Evolutionary conservation across 2,888 invertebrate species (phyloP), one percentile per base, ranked within the genome.

Genomic region (Malacosoma neustria): DNA sequence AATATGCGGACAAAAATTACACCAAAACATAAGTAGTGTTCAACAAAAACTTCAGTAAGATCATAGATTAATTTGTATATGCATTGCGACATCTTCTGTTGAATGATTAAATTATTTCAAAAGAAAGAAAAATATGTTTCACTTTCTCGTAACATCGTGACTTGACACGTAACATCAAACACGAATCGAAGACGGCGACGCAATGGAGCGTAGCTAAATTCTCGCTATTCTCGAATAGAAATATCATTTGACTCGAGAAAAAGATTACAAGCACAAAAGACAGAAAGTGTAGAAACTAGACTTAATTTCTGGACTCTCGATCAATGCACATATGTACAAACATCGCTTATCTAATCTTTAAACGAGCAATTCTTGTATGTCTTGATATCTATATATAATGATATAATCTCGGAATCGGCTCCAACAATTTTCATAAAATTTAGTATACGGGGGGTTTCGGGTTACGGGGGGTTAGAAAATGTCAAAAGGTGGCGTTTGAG

Each of bases 171-270:
- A 9, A 7, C 6, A 7, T 7, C 7, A 58, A 55, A 57, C 45
- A 46, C 55, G 47, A 46, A 48, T 57, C 50, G 59, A 61, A 62
- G 59, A 65, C 60, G 65, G 60, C 58, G 57, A 43, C 54, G 64
- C 62, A 72, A 67, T 72, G 73, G 69, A 73, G 74, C 72, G 69
- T 73, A 67, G 48, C 62, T 71, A 61, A 54, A 72, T 72, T 68
- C 70, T 72, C 70, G 63, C 67, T 61, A 61, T 58, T 61, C 61
- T 61, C 54, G 58, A 49, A 52, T 66, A 66, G 70, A 68, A 70
- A 69, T 63, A 67, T 51, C 54, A 43, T 44, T 55, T 50, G 56
- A 60, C 65, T 66, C 64, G 66, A 68, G 22, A 75, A 76, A 74
- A 72, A 72, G 66, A 68, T 65, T 53, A 57, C 68, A 63, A n/a